Conservation (phyloP, 2,113 vertebrate genomes). For the Channa maculata region DNA sequence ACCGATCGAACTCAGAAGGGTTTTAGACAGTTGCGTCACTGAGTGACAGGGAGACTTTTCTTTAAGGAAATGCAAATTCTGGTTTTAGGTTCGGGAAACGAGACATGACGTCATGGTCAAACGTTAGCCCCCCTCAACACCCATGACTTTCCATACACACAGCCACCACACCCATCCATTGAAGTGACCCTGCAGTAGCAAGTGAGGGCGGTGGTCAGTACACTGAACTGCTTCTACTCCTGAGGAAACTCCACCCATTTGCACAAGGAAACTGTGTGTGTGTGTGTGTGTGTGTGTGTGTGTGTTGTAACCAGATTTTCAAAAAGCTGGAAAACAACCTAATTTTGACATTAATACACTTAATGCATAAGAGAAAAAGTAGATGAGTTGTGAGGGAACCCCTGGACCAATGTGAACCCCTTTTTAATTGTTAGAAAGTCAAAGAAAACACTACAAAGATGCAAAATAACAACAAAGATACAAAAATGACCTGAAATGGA, state of each 20-base stretch:
- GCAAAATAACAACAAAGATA: too few species aligned
- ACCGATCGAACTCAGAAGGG: background rate
- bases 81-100: slow-evolving; percentile 28
- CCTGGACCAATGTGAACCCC: too few species aligned
- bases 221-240: slow-evolving; percentile 29
- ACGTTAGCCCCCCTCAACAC: background rate
- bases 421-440: too few species aligned
- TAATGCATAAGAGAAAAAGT: too few species aligned
- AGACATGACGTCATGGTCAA: slow-evolving; percentile 18
- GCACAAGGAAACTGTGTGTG: slow-evolving; percentile 37
- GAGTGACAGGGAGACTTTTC: background rate
- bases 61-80: slow-evolving; percentile 18
- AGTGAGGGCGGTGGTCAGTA: slow-evolving; percentile 22
- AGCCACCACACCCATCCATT: slow-evolving; percentile 9
- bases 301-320: background rate
- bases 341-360: slow-evolving; percentile 2
- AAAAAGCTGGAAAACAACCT: slow-evolving; percentile 8
- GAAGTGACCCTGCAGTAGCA: background rate
- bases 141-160: slow-evolving; percentile 13
- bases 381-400: too few species aligned
- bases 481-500: too few species aligned
- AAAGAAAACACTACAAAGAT: too few species aligned
- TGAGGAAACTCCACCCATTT: slow-evolving; percentile 71
- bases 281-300: slow-evolving; percentile 8
- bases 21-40: background rate